Evolutionary conservation across 2,888 invertebrate species (phyloP).

Genomic region (Pelosia muscerda): DNA sequence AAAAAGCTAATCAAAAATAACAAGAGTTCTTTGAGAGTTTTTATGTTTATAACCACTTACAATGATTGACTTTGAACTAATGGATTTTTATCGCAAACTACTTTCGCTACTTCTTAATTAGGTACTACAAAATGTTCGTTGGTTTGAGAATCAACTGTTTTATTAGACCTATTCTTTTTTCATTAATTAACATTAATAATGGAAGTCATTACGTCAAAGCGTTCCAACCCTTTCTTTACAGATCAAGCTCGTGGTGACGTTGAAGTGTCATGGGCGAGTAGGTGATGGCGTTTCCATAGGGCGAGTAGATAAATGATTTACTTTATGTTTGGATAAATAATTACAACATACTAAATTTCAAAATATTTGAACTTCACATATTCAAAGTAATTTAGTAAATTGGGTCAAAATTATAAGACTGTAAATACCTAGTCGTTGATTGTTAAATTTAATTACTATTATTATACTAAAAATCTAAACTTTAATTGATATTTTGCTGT

Average conservation of each 20-base stretch:
- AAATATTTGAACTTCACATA: neutral
- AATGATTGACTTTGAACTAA: constrained; percentile 22
- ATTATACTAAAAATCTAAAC: neutral
- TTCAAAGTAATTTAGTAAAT: neutral
- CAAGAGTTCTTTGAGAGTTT: constrained; percentile 8
- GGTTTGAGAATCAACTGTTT: no score
- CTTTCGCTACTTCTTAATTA: constrained; percentile 16
- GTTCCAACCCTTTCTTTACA: no score
- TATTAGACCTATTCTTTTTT: no score
- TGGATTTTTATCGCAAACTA: neutral
- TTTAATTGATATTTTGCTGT: neutral
- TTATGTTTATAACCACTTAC: constrained; percentile 20
- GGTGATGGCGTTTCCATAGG: no score
- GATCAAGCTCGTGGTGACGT: no score
- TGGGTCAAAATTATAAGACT: neutral
- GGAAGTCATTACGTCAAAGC: no score
- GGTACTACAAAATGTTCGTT: no score
- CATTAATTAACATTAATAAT: no score
- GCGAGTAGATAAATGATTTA: neutral
- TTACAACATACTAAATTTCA: neutral
- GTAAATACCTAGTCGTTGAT: neutral
- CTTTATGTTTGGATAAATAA: neutral
- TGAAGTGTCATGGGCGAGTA: no score
- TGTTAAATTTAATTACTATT: neutral
- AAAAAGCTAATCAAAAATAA: neutral